phyloP scores from a whole-genome alignment of 2,888 invertebrate species.

The Glyphotaelius pellucidus region DNA sequence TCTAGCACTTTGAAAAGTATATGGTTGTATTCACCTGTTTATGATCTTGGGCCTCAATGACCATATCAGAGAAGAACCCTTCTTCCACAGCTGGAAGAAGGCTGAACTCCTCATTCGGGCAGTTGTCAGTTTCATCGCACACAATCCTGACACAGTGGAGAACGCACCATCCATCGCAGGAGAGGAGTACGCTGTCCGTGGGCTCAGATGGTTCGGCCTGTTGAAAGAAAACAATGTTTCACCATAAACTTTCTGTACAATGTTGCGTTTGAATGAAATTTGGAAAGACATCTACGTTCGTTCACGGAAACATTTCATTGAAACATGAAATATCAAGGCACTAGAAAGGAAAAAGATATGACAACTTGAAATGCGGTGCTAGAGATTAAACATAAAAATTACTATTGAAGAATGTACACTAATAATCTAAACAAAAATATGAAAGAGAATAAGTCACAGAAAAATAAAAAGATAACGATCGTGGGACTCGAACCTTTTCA shows the following conservation, averaged over 20 bases:
- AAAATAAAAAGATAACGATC: too few species aligned
- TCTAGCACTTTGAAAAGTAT: not conserved
- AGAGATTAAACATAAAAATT: too few species aligned
- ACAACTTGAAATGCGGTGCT: too few species aligned
- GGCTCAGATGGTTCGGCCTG: constrained; percentile 76
- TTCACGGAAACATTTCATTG: too few species aligned
- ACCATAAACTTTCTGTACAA: not conserved
- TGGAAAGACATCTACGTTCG: not conserved
- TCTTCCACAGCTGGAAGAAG: constrained; percentile 81
- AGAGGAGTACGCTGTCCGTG: constrained; percentile 77
- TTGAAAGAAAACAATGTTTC: not conserved
- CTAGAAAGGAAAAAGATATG: too few species aligned
- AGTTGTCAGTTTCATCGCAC: constrained; percentile 72
- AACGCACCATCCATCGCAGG: constrained; percentile 81
- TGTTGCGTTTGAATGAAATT: not conserved
- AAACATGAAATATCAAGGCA: too few species aligned
- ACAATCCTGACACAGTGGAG: constrained; percentile 79
- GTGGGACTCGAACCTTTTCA: too few species aligned
- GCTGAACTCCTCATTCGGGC: constrained; percentile 78
- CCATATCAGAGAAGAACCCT: constrained; percentile 81
- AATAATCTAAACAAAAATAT: too few species aligned
- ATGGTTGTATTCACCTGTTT: constrained; percentile 72
- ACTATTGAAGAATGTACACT: too few species aligned
- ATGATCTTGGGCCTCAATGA: constrained; percentile 75
- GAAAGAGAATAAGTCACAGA: too few species aligned